Conservation (phyloP, 1,140 invertebrate genomes). For the Ceratina australensis region DNA sequence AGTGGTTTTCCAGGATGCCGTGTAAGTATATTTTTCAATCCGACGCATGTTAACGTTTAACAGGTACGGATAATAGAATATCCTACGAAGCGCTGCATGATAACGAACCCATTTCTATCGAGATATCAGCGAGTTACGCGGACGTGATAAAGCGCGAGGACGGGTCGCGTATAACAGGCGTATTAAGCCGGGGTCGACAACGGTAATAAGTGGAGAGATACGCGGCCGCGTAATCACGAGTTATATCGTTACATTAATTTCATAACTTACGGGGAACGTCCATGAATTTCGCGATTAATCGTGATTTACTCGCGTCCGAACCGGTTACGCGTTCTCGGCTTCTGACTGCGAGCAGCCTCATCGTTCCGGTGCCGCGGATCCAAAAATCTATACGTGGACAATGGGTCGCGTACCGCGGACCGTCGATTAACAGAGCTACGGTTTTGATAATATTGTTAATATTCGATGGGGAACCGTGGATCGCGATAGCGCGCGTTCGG, state of each 20-base stretch:
- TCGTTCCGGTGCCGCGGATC: neutral
- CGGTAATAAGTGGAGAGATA: conserved; percentile 29
- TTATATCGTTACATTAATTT: conserved; percentile 47
- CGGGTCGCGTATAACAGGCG: neutral
- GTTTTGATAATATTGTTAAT: conserved; percentile 27
- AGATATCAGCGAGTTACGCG: neutral
- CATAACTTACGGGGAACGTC: conserved; percentile 37
- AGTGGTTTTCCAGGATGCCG: neutral
- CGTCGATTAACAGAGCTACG: conserved; percentile 5
- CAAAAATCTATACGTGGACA: conserved; percentile 20
- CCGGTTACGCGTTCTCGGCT: neutral
- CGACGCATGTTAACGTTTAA: neutral
- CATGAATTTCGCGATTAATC: conserved; percentile 42
- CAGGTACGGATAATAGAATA: too few relatives aligned
- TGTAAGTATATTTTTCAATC: too few relatives aligned
- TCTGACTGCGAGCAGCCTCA: neutral
- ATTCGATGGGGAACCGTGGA: neutral
- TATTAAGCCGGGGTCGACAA: conserved; percentile 1
- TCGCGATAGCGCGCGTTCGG: neutral
- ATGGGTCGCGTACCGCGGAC: neutral
- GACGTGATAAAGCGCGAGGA: conserved; percentile 30
- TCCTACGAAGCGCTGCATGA: neutral
- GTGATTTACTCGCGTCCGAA: conserved; percentile 28
- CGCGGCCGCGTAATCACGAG: conserved; percentile 31
- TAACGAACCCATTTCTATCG: conserved; percentile 22